Conservation (phyloP, 2,888 invertebrate genomes). For the Napeogenes sylphis region DNA sequence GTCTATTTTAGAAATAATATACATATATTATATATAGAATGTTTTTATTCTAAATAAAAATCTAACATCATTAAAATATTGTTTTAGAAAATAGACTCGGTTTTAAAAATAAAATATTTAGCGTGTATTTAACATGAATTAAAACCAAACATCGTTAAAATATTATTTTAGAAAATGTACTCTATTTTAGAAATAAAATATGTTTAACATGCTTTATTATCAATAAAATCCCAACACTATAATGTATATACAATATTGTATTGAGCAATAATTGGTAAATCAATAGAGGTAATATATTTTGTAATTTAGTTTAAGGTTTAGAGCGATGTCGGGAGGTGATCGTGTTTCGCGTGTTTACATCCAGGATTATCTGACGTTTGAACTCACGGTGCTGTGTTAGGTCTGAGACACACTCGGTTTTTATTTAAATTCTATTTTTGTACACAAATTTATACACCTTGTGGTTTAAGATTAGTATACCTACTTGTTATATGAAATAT, state of each 20-base stretch:
- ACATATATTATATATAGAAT: too few relatives aligned
- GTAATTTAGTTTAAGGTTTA: constrained; percentile 15
- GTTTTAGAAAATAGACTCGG: too few relatives aligned
- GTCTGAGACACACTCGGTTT: constrained; percentile 38
- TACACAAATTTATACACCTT: background rate
- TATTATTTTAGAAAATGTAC: too few relatives aligned
- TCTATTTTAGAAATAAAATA: too few relatives aligned
- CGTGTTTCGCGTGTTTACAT: constrained; percentile 77
- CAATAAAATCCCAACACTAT: too few relatives aligned
- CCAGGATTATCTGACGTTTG: constrained; percentile 68
- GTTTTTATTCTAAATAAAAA: too few relatives aligned
- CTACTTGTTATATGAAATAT: too few relatives aligned
- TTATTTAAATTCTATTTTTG: background rate
- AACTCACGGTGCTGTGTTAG: constrained; percentile 62
- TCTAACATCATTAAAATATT: too few relatives aligned
- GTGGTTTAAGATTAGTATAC: background rate
- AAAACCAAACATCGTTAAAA: too few relatives aligned
- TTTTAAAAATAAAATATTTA: background rate
- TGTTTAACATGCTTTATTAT: too few relatives aligned
- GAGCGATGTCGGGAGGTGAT: constrained; percentile 50
- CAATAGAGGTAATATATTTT: constrained; percentile 8
- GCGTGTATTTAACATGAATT: background rate
- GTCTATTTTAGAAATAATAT: background rate
- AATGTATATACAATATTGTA: background rate
- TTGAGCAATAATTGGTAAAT: constrained; percentile 10